Percentiles rank a stretch among this genome's conserved stretches.
phyloP scores from a whole-genome alignment of 2,113 vertebrate species.

The Xenopus borealis region DNA sequence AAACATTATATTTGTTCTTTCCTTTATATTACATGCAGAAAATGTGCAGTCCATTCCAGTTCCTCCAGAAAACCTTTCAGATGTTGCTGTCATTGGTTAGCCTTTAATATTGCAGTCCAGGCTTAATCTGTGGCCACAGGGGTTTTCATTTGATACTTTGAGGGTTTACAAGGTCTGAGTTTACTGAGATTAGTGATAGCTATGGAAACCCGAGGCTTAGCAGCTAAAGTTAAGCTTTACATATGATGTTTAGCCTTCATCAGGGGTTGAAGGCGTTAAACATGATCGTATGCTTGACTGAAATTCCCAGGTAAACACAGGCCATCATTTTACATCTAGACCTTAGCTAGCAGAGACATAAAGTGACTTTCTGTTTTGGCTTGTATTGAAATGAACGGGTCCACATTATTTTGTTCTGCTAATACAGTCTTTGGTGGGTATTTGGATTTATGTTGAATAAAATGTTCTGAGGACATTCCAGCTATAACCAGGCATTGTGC shows the following conservation, averaged over 20 bases:
- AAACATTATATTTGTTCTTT: constrained; percentile 11
- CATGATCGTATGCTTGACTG: background rate
- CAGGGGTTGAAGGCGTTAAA: background rate
- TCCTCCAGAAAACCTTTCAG: background rate
- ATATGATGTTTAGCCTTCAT: background rate
- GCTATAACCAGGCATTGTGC: background rate
- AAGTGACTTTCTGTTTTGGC: background rate
- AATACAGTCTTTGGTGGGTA: background rate
- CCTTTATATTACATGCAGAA: constrained; percentile 28
- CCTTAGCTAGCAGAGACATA: too few relatives aligned
- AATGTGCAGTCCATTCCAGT: background rate
- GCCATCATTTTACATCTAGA: background rate
- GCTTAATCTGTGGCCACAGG: too few relatives aligned
- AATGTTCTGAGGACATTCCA: background rate
- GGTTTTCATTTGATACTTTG: too few relatives aligned
- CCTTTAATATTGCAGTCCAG: too few relatives aligned
- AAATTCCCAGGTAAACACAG: background rate
- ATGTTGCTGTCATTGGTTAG: too few relatives aligned
- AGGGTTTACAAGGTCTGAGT: too few relatives aligned
- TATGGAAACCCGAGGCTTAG: background rate
- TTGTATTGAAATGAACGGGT: background rate
- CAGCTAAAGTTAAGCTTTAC: background rate
- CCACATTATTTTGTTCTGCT: background rate
- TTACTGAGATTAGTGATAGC: background rate
- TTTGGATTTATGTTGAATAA: background rate